Percentiles rank a stretch among this genome's conserved stretches.
Evolutionary conservation across 2,888 invertebrate genomes (phyloP).

Genomic region (Morpho deidamia): DNA sequence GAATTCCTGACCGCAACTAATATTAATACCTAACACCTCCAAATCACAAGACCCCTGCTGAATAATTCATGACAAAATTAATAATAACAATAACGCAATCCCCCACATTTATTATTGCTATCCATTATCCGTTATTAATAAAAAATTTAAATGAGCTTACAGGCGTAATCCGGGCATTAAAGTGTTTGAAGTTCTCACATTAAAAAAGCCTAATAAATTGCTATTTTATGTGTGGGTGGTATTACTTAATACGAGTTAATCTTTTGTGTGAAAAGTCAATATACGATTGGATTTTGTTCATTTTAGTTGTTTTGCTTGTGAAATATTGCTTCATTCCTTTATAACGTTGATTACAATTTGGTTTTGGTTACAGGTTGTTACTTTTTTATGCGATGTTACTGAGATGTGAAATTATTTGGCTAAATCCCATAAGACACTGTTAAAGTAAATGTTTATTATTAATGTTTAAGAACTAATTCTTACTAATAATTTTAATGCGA

Average conservation of each 20-base stretch:
- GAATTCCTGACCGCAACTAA: background rate
- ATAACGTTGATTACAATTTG: too few relatives aligned
- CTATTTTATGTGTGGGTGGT: constrained; percentile 38
- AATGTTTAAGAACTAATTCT: too few relatives aligned
- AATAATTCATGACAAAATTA: constrained; percentile 71
- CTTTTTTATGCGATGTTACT: too few relatives aligned
- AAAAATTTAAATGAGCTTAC: constrained; percentile 74
- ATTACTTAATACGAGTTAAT: constrained; percentile 37
- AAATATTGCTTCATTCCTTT: too few relatives aligned
- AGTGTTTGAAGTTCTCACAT: constrained; percentile 69
- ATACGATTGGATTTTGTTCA: constrained; percentile 14
- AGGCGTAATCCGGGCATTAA: constrained; percentile 55
- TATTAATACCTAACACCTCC: constrained; percentile 14
- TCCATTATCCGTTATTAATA: constrained; percentile 55
- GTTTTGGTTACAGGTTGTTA: too few relatives aligned
- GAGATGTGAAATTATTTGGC: too few relatives aligned
- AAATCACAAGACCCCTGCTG: constrained; percentile 37
- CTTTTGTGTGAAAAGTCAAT: constrained; percentile 53
- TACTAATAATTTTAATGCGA: too few relatives aligned
- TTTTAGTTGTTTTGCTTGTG: background rate
- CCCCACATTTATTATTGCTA: constrained; percentile 43
- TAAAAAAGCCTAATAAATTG: constrained; percentile 41
- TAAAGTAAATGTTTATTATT: too few relatives aligned
- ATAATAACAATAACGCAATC: constrained; percentile 60
- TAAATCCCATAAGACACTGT: too few relatives aligned